phyloP scores from a whole-genome alignment of 1,140 invertebrate species.

The Arion vulgaris region DNA sequence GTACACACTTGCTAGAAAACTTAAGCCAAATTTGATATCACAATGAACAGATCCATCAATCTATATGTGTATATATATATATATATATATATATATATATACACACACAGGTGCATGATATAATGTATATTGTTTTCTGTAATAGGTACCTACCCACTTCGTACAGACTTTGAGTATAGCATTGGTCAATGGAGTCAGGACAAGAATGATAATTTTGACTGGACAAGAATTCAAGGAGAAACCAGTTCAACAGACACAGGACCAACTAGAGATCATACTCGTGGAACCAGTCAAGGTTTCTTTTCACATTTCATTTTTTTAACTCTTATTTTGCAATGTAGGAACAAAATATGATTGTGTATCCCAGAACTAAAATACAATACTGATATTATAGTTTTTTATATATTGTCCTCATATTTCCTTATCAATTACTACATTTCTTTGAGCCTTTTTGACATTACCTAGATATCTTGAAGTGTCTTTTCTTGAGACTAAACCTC shows the following conservation, averaged over 20 bases:
- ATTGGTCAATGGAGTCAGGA: conserved; percentile 84
- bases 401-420: neutral
- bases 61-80: too few relatives aligned
- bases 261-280: conserved; percentile 59
- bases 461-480: too few relatives aligned
- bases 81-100: too few relatives aligned
- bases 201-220: conserved; percentile 83
- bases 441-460: too few relatives aligned
- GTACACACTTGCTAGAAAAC: too few relatives aligned
- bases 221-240: conserved; percentile 79
- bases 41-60: too few relatives aligned
- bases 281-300: conserved; percentile 39
- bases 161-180: conserved; percentile 73
- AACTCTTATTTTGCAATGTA: neutral
- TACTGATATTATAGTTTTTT: neutral
- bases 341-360: neutral
- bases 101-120: too few relatives aligned
- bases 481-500: too few relatives aligned
- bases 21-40: too few relatives aligned
- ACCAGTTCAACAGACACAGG: conserved; percentile 74
- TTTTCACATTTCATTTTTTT: neutral
- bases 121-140: too few relatives aligned
- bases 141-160: conserved; percentile 44
- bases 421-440: too few relatives aligned
- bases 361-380: neutral